Evolutionary conservation across 2,797 vertebrate species (phyloP).

Genomic region (Sebastes diaconus): DNA sequence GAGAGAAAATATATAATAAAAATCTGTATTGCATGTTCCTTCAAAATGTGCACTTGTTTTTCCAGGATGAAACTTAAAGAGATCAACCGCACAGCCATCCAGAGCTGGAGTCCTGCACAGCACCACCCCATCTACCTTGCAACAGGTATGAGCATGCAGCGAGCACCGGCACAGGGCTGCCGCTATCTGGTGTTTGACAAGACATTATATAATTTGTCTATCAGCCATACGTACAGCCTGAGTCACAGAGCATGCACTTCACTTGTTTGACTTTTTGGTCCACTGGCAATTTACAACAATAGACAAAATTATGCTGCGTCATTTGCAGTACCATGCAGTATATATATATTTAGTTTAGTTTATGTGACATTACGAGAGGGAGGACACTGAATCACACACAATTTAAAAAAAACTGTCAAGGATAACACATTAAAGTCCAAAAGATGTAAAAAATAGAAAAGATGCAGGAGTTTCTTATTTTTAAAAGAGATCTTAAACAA

Average conservation of each 20-base stretch:
- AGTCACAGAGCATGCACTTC: background rate
- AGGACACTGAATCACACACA: too few species aligned
- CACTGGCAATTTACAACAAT: background rate
- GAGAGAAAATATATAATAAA: background rate
- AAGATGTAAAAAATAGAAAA: too few species aligned
- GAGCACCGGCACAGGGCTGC: background rate
- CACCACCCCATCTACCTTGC: conserved; percentile 96
- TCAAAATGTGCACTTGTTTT: background rate
- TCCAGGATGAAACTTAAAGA: conserved; percentile 98
- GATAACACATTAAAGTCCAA: too few species aligned
- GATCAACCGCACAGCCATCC: conserved; percentile 94
- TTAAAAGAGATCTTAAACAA: too few species aligned
- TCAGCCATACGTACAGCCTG: background rate
- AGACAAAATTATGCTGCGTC: background rate
- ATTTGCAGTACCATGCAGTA: too few species aligned
- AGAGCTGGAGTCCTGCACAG: conserved; percentile 96
- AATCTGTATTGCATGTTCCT: background rate
- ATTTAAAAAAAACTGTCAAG: too few species aligned
- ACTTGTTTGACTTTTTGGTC: background rate
- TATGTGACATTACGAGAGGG: too few species aligned
- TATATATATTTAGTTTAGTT: too few species aligned
- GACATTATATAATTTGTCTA: background rate
- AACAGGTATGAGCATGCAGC: conserved; percentile 81
- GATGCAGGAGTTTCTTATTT: too few species aligned
- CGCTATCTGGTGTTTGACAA: background rate